phyloP scores from a whole-genome alignment of 1,140 invertebrate genomes.

The Drosophila auraria region DNA sequence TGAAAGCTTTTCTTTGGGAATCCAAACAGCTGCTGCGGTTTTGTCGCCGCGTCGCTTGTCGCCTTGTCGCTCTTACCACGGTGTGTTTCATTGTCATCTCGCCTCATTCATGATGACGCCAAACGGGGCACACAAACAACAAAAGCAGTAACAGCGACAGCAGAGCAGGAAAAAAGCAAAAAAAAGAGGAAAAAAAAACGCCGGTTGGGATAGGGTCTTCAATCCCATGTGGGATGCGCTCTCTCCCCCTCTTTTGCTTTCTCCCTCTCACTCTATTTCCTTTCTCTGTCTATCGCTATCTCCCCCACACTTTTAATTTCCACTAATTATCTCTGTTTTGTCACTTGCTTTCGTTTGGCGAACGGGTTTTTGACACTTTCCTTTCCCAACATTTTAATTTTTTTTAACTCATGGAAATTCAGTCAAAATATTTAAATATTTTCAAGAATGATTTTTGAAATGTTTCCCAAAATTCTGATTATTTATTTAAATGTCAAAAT shows the following conservation, averaged over 20 bases:
- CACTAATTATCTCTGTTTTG: constrained; percentile 53
- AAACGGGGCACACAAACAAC: constrained; percentile 35
- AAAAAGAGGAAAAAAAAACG: constrained; percentile 39
- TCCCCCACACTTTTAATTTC: constrained; percentile 23
- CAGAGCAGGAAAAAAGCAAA: constrained; percentile 21
- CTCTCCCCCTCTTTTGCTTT: constrained; percentile 8
- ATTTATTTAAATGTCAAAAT: too few relatives aligned
- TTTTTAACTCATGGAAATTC: neutral
- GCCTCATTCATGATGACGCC: constrained; percentile 74
- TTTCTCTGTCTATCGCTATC: neutral
- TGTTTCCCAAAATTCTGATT: too few relatives aligned
- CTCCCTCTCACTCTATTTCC: neutral
- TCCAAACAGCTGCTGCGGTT: constrained; percentile 73
- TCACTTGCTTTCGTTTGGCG: constrained; percentile 15
- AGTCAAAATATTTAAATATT: neutral
- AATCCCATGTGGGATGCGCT: constrained; percentile 55
- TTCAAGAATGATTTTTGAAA: neutral
- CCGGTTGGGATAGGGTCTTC: constrained; percentile 80
- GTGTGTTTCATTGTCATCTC: constrained; percentile 75
- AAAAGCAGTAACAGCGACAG: constrained; percentile 33
- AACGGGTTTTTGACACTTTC: constrained; percentile 15
- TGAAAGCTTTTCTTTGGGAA: constrained; percentile 80
- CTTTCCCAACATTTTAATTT: too few relatives aligned
- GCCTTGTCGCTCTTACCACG: constrained; percentile 43
- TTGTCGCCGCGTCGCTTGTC: constrained; percentile 62